Percentiles rank a stretch among this genome's conserved stretches.
These are phyloP conservation scores for Catostylus mosaicus DNA, from an alignment of 30 jellyfish, hydroid and myxozoan genomes.

Conservation along the genomic window DNA sequence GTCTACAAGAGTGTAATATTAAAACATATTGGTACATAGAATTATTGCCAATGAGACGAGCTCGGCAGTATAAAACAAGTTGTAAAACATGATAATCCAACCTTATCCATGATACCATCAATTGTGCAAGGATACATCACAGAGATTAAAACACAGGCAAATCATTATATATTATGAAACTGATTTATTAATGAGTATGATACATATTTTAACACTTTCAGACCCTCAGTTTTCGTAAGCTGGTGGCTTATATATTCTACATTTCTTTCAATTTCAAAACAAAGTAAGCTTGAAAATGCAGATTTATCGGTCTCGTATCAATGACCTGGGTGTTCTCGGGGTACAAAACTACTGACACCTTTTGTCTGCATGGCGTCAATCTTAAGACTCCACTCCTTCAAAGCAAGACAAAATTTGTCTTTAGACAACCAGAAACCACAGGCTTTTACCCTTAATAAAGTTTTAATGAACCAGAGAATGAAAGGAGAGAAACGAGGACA, in stretches of 20 bases:
- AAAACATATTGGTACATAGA: no score
- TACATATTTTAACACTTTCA: background rate
- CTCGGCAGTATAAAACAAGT: no score
- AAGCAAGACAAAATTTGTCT: background rate
- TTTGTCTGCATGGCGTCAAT: conserved; percentile 20
- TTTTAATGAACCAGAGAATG: background rate
- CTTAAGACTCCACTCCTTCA: background rate
- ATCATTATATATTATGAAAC: background rate
- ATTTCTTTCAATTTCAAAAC: background rate
- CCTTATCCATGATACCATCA: no score
- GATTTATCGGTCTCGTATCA: background rate
- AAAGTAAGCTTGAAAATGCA: background rate
- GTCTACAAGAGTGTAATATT: no score
- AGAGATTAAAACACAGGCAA: no score
- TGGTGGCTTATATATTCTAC: background rate
- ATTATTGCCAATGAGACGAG: no score
- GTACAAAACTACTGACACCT: conserved; percentile 6
- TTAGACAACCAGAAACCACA: conserved; percentile 11
- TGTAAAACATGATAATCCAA: no score
- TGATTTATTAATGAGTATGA: background rate
- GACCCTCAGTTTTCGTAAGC: background rate
- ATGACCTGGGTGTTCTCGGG: background rate
- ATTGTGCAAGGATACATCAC: no score
- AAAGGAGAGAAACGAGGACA: background rate
- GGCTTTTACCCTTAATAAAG: conserved; percentile 11